Conservation (phyloP, 2,888 invertebrate species). For the Caenorhabditis sulstoni region DNA sequence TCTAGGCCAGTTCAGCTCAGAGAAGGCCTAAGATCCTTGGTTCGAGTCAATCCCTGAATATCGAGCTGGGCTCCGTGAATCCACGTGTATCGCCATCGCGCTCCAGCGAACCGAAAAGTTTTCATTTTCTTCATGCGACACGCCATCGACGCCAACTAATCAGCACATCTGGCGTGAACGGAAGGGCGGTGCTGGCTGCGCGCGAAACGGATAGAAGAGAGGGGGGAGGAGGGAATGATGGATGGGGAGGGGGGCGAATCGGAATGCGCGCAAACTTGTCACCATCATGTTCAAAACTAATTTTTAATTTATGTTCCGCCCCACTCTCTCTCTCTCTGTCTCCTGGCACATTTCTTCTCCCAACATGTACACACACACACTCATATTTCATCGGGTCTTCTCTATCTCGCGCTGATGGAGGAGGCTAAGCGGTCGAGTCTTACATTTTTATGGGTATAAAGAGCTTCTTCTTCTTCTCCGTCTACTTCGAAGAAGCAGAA, state of each 20-base stretch:
- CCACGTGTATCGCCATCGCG: too few relatives aligned
- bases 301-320: constrained; percentile 43
- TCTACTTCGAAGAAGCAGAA: not conserved
- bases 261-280: constrained; percentile 28
- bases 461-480: not conserved
- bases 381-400: constrained; percentile 20
- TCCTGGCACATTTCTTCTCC: not conserved
- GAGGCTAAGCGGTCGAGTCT: too few relatives aligned
- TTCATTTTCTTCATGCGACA: too few relatives aligned
- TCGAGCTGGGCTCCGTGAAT: too few relatives aligned
- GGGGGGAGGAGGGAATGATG: constrained; percentile 31
- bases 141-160: too few relatives aligned
- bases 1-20: too few relatives aligned
- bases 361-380: constrained; percentile 3
- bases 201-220: constrained; percentile 1
- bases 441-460: not conserved
- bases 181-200: not conserved
- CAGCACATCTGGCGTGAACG: too few relatives aligned
- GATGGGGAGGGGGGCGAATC: constrained; percentile 48
- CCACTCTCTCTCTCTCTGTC: not conserved
- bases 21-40: too few relatives aligned
- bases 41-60: too few relatives aligned
- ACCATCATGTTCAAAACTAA: constrained; percentile 48
- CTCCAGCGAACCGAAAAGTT: too few relatives aligned
- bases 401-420: not conserved